phyloP scores from a whole-genome alignment of 2,113 vertebrate species.

The Smithornis capensis region DNA sequence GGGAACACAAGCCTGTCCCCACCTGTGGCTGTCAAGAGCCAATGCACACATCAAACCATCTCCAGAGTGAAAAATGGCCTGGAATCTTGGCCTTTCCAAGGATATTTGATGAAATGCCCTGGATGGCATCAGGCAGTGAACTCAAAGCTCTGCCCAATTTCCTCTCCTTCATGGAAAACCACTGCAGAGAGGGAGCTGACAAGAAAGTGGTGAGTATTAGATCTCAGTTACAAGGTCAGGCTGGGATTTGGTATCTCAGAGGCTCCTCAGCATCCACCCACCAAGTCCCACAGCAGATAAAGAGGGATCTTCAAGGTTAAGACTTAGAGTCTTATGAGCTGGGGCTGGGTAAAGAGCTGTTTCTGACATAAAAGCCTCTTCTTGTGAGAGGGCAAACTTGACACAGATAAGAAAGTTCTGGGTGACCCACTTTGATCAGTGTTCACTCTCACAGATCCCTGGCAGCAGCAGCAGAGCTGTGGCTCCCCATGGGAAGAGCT shows the following conservation, averaged over 20 bases:
- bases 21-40: background rate
- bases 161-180: background rate
- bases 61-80: background rate
- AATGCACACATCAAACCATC: accelerated
- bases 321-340: background rate
- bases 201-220: background rate
- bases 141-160: background rate
- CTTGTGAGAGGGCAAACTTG: background rate
- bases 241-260: background rate
- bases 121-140: background rate
- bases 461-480: background rate
- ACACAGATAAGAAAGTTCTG: background rate
- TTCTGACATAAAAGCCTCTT: background rate
- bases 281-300: background rate
- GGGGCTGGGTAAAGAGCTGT: background rate
- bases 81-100: background rate
- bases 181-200: background rate
- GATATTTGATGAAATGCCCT: background rate
- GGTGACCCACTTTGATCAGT: background rate
- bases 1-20: background rate
- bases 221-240: background rate
- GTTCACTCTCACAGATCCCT: background rate
- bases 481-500: background rate
- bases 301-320: background rate
- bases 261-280: background rate